Percentiles rank a stretch among this genome's conserved stretches.
Evolutionary conservation across 2,888 invertebrate species (phyloP).

Genomic region (Elegia similella): DNA sequence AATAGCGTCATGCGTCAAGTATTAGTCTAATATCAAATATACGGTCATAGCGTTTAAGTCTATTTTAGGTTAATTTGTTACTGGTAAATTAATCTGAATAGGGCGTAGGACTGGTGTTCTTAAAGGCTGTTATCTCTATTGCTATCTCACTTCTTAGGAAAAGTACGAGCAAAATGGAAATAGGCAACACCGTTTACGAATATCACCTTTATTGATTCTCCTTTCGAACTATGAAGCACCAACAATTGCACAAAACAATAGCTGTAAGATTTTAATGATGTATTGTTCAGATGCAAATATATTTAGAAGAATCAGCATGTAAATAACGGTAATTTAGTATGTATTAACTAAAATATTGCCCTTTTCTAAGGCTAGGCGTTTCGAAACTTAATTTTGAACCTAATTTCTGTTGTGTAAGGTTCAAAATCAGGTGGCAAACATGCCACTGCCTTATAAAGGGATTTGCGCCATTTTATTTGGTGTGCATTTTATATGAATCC

Average conservation of each 20-base stretch:
- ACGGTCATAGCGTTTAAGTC: background rate
- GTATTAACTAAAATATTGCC: conserved; percentile 44
- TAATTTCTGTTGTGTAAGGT: background rate
- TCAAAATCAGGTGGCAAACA: background rate
- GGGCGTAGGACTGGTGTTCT: background rate
- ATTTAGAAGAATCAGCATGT: conserved; percentile 79
- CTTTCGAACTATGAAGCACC: conserved; percentile 41
- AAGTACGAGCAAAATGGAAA: background rate
- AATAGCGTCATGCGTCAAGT: no score
- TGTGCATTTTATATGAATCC: conserved; percentile 63
- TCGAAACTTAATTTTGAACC: background rate
- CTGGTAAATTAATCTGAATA: background rate
- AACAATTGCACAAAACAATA: conserved; percentile 74
- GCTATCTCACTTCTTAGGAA: background rate
- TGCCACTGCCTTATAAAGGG: conserved; percentile 31
- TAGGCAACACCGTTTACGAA: conserved; percentile 10
- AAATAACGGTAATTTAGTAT: conserved; percentile 68
- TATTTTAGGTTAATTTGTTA: no score
- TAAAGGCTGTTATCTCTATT: background rate
- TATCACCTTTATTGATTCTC: conserved; percentile 26
- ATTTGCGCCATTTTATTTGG: conserved; percentile 51
- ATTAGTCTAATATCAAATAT: background rate
- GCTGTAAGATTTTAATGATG: conserved; percentile 76
- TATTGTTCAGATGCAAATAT: conserved; percentile 82
- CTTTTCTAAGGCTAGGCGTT: background rate